Percentiles rank a stretch among this genome's conserved stretches.
These are phyloP conservation scores for Hyperoodon ampullatus DNA, from an alignment of 2,113 vertebrate species.

Conservation along the genomic window DNA sequence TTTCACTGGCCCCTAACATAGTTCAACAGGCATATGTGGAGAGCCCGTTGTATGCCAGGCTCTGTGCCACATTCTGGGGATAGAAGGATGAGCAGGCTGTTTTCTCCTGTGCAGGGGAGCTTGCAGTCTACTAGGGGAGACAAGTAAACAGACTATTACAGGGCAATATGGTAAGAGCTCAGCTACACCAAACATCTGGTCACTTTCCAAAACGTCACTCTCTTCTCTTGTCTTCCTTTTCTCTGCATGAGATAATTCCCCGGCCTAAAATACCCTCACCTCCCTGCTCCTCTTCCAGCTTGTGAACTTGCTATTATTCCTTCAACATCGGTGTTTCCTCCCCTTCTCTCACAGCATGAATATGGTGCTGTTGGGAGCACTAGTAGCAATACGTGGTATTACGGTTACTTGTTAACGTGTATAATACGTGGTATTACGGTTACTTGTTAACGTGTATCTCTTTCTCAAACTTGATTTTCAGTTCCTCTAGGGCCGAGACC, in stretches of 20 bases:
- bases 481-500: not conserved
- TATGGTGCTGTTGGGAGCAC: not conserved
- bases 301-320: not conserved
- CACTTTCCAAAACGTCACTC: not conserved
- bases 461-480: not conserved
- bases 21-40: not conserved
- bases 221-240: not conserved
- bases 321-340: not conserved
- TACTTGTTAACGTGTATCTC: not conserved
- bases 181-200: not conserved
- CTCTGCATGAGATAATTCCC: not conserved
- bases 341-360: not conserved
- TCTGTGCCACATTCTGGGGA: not conserved
- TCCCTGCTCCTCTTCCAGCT: not conserved
- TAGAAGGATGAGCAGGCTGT: not conserved
- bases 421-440: not conserved
- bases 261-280: not conserved
- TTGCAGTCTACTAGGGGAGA: not conserved
- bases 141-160: not conserved
- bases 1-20: not conserved
- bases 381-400: too few species aligned
- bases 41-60: not conserved
- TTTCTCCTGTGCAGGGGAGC: slow-evolving; percentile 1
- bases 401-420: too few species aligned
- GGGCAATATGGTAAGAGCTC: not conserved